Evolutionary conservation across 2,797 vertebrate species (phyloP).

Genomic region (Nothura maculosa): DNA sequence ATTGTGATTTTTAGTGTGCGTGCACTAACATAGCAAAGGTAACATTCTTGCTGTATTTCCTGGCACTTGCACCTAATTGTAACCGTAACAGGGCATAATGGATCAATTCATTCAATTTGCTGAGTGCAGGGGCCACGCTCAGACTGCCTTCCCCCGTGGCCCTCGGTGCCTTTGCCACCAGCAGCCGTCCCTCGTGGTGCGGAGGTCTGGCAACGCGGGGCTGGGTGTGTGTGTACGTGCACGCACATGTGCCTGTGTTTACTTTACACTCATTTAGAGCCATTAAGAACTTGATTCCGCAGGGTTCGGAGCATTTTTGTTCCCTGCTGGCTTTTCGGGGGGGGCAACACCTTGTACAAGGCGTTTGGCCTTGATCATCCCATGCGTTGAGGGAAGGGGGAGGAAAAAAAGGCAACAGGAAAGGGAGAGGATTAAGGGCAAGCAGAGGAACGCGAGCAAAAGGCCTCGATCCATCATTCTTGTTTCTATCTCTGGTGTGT

Average conservation of each 20-base stretch:
- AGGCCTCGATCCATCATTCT: background rate
- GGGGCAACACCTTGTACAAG: background rate
- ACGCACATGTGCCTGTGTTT: constrained; percentile 63
- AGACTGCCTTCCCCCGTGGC: background rate
- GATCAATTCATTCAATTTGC: constrained; percentile 12
- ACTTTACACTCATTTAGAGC: constrained; percentile 55
- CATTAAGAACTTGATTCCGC: constrained; percentile 59
- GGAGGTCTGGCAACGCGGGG: constrained; percentile 52
- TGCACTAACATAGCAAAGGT: background rate
- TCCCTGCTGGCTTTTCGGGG: background rate
- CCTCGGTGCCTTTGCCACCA: constrained; percentile 1
- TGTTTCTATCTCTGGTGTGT: background rate
- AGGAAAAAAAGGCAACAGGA: background rate
- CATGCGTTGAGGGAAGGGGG: background rate
- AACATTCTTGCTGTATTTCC: constrained; percentile 3
- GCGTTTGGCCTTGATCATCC: background rate
- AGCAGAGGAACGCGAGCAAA: background rate
- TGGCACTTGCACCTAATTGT: background rate
- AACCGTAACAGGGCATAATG: background rate
- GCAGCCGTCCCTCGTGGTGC: background rate
- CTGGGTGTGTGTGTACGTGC: constrained; percentile 51
- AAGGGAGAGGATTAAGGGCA: background rate
- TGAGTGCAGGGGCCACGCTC: background rate
- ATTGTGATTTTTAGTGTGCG: background rate
- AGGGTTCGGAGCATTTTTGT: constrained; percentile 48